Conservation (phyloP, 2,797 vertebrate genomes). For the Enteromius paludinosus region DNA sequence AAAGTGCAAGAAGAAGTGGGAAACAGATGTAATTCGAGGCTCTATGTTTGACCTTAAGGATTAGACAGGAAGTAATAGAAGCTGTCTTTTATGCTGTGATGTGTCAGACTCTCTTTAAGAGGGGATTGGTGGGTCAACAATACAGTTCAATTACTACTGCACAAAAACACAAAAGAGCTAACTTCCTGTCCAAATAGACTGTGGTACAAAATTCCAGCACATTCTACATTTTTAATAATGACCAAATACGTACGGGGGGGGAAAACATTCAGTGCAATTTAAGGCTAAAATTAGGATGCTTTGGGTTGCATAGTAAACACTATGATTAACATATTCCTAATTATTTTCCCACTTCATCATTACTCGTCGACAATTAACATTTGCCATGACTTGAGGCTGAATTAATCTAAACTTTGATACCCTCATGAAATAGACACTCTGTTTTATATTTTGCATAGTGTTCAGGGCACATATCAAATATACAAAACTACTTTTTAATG, state of each 20-base stretch:
- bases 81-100: slow-evolving; percentile 12
- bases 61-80: slow-evolving; percentile 35
- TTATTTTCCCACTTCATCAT: slow-evolving; percentile 63
- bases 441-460: slow-evolving; percentile 57
- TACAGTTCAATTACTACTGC: slow-evolving; percentile 2
- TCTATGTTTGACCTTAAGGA: slow-evolving; percentile 20
- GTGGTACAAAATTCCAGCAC: neutral
- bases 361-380: slow-evolving; percentile 65
- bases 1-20: neutral
- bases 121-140: neutral
- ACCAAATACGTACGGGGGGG: slow-evolving; percentile 22
- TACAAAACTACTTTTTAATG: slow-evolving; percentile 63
- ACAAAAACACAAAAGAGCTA: slow-evolving; percentile 30
- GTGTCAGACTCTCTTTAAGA: slow-evolving; percentile 8
- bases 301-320: slow-evolving; percentile 48
- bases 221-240: slow-evolving; percentile 24
- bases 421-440: slow-evolving; percentile 51
- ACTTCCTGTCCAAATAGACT: slow-evolving; percentile 9
- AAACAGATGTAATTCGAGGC: neutral
- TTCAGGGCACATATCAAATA: slow-evolving; percentile 58
- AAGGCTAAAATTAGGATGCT: slow-evolving; percentile 41
- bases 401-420: slow-evolving; percentile 65
- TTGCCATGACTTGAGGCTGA: slow-evolving; percentile 62
- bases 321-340: slow-evolving; percentile 63
- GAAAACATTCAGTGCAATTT: slow-evolving; percentile 36